Percentiles rank a stretch among this genome's conserved stretches.
Evolutionary conservation across 2,113 vertebrate species (phyloP).

Genomic region (Perccottus glenii): DNA sequence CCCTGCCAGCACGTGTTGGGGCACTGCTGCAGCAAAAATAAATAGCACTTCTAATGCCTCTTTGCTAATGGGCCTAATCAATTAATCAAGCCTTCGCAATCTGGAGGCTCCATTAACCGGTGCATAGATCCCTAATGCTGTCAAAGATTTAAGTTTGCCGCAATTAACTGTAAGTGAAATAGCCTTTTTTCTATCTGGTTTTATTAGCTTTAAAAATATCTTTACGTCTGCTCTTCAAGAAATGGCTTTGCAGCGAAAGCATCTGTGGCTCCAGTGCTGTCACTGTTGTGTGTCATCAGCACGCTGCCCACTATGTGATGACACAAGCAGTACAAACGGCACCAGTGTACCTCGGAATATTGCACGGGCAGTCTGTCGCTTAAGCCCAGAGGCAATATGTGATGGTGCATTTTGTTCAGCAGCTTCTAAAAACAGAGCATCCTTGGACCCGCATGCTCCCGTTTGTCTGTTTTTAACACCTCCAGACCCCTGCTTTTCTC

Average conservation of each 20-base stretch:
- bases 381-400: constrained; percentile 44
- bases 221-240: background rate
- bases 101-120: constrained; percentile 62
- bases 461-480: constrained; percentile 17
- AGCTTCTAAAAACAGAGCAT: background rate
- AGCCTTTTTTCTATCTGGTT: constrained; percentile 11
- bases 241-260: constrained; percentile 7
- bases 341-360: constrained; percentile 44
- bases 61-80: constrained; percentile 76
- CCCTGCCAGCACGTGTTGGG: constrained; percentile 50
- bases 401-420: constrained; percentile 49
- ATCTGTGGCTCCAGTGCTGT: constrained; percentile 1
- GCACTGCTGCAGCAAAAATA: constrained; percentile 64
- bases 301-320: constrained; percentile 9
- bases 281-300: constrained; percentile 27
- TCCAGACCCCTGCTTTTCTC: background rate
- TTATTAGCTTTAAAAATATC: constrained; percentile 26
- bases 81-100: constrained; percentile 68
- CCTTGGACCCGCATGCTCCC: background rate
- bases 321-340: constrained; percentile 27
- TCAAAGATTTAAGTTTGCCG: constrained; percentile 48
- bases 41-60: constrained; percentile 71
- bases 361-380: constrained; percentile 48
- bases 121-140: constrained; percentile 53
- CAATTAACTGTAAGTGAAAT: constrained; percentile 22